Evolutionary conservation across 2,113 vertebrate species (phyloP).

Genomic region (Gopherus flavomarginatus): DNA sequence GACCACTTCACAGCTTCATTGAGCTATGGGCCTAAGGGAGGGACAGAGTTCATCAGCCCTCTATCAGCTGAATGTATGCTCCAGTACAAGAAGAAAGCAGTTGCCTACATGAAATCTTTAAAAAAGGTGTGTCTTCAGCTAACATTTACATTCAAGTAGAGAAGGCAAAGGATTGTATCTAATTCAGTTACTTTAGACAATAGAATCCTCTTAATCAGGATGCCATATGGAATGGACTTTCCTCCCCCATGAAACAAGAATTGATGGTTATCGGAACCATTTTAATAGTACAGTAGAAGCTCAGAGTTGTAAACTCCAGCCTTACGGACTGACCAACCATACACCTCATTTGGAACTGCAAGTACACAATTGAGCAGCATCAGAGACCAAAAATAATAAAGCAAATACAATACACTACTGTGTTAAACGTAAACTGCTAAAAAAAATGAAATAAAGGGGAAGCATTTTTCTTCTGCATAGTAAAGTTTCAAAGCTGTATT

Average conservation of each 20-base stretch:
- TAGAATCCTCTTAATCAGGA: not conserved
- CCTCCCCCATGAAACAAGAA: not conserved
- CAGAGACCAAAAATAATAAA: no score
- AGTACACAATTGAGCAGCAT: no score
- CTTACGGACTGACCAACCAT: no score
- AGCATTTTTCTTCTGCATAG: no score
- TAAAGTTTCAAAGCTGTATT: no score
- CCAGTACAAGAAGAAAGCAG: constrained; percentile 91
- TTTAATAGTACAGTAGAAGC: not conserved
- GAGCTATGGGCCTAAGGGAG: constrained; percentile 87
- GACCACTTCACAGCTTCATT: constrained; percentile 88
- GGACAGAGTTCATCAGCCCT: constrained; percentile 84
- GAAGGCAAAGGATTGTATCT: rapidly evolving
- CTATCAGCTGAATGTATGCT: constrained; percentile 92
- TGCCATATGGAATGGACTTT: not conserved
- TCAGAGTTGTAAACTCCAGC: not conserved
- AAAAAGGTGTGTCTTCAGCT: constrained; percentile 85
- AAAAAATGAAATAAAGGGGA: no score
- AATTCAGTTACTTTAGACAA: not conserved
- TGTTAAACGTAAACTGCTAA: no score
- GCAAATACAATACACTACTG: no score
- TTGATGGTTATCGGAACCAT: not conserved
- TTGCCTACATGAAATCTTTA: constrained; percentile 86
- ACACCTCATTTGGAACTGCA: no score
- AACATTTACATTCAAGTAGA: not conserved